Evolutionary conservation across 1,140 invertebrate species (phyloP), one percentile per base, ranked within the genome.

Genomic region (Ericerus pela): DNA sequence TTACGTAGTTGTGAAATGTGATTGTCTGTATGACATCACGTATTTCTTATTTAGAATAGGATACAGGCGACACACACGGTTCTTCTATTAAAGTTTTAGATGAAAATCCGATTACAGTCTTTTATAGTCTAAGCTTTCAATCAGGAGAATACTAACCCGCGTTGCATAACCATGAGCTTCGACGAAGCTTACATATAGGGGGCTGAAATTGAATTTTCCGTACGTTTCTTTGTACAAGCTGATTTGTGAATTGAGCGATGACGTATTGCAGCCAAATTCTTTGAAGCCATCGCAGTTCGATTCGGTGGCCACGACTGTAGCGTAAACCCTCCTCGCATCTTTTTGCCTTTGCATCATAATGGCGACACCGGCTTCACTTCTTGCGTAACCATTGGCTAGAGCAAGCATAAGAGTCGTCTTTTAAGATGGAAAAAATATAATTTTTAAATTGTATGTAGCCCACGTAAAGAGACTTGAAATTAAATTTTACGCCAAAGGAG

Each of bases 241-340:
- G 56, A 71, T 68, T 66, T 79, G 75, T 27, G 71, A 58, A 43
- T 66, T 64, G 52, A 72, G 67, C 60, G 73, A 68, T 57, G 79
- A 75, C 65, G 73, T 75, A 57, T 79, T 72, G 37, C 80, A 75
- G 12, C 72, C 72, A 61, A 69, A 69, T 38, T 70, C 64, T 64
- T 80, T 79, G 61, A 72, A 72, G 6, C 81, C 81, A 67, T 84
- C 79, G 56, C 73, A 75, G 62, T 80, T 79, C 16, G 72, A 74
- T 57, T 75, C 75, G 1, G 76, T 71, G 60, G 79, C 75, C 16
- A 82, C 62, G 29, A 84, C 65, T 18, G 71, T 74, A 4, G 77
- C 77, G 62, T 81, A 80, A 11, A 76, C 67, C 47, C 78, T 66
- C 56, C 68, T 71, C 11, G 76, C 75, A 56, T 68, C 61, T 31